These are phyloP conservation scores for Malaclemys terrapin DNA, from an alignment of 2,113 vertebrate genomes.

Conservation along the genomic window DNA sequence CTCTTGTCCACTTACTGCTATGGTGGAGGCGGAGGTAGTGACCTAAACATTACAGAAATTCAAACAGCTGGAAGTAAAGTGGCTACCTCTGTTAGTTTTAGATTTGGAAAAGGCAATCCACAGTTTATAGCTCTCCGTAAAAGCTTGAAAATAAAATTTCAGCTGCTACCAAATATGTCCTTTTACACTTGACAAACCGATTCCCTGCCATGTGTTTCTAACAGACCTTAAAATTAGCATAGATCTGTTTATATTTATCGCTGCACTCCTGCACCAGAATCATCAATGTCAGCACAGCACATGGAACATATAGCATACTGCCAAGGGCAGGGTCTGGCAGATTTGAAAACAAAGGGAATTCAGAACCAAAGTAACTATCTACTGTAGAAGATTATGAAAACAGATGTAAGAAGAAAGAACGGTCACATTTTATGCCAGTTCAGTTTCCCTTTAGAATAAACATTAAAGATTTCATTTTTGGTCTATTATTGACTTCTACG, in stretches of 20 bases:
- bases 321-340: not conserved
- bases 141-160: not conserved
- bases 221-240: slow-evolving; percentile 51
- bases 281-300: slow-evolving; percentile 15
- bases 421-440: slow-evolving; percentile 1
- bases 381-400: slow-evolving; percentile 23
- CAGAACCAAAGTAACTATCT: slow-evolving; percentile 3
- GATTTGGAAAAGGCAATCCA: not conserved
- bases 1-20: not conserved
- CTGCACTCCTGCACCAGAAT: not conserved
- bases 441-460: slow-evolving; percentile 7
- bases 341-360: not conserved
- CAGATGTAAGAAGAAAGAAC: slow-evolving; percentile 15
- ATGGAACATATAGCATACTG: not conserved
- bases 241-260: slow-evolving; percentile 50
- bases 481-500: not conserved
- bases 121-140: not conserved
- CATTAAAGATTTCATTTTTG: slow-evolving; percentile 2
- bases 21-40: not conserved
- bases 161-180: not conserved
- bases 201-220: slow-evolving; percentile 2
- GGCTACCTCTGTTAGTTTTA: rapidly evolving
- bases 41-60: not conserved
- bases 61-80: not conserved
- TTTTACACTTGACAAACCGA: slow-evolving; percentile 28